Conservation (phyloP, 2,797 vertebrate genomes). For the Monodelphis domestica region DNA sequence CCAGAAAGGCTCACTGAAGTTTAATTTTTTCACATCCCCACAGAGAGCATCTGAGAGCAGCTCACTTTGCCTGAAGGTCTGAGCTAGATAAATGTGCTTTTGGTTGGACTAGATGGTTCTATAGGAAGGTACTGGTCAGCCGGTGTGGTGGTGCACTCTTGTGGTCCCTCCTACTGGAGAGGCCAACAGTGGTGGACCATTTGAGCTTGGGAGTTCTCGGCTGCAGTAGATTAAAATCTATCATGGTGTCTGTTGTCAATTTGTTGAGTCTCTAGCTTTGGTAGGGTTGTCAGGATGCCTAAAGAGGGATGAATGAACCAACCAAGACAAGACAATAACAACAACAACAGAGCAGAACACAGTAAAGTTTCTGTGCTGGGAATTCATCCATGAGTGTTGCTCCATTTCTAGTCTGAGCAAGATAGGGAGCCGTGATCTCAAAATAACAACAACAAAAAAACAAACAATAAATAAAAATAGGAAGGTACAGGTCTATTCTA, state of each 20-base stretch:
- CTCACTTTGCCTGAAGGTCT: not conserved
- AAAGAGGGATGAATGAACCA: not conserved
- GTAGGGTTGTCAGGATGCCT: not conserved
- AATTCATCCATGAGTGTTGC: not conserved
- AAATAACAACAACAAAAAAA: no score
- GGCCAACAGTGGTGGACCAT: not conserved
- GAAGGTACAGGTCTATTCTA: not conserved
- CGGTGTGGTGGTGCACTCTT: not conserved
- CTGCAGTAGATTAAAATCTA: not conserved
- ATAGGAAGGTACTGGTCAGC: not conserved
- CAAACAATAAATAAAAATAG: not conserved
- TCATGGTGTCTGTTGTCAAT: not conserved
- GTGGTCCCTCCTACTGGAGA: not conserved
- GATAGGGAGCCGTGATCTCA: not conserved
- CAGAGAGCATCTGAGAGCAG: slow-evolving; percentile 9
- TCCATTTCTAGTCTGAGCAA: not conserved
- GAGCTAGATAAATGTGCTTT: not conserved
- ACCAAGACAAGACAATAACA: no score
- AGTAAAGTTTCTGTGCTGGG: not conserved
- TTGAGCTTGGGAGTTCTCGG: not conserved
- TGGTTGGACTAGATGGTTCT: not conserved
- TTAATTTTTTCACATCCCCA: not conserved
- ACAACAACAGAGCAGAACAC: not conserved
- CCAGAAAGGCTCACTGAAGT: not conserved
- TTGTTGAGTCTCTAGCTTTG: not conserved